A percentile compares a stretch with the other conserved stretches of the same genome.
Conservation (phyloP, 2,113 vertebrate species). For the Scatophagus argus region DNA sequence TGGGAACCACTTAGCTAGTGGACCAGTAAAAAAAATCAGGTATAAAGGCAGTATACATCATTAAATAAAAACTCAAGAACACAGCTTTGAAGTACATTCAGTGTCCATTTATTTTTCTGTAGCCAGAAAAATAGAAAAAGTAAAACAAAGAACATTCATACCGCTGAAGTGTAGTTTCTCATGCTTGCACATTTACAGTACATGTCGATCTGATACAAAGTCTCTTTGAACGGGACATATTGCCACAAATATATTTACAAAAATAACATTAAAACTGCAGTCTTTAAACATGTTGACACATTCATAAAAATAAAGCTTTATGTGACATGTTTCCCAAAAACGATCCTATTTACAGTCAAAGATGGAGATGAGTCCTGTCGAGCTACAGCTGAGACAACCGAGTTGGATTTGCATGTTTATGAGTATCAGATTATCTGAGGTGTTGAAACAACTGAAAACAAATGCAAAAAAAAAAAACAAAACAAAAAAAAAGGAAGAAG, state of each 20-base stretch:
- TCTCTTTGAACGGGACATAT: slow-evolving; percentile 66
- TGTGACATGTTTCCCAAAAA: slow-evolving; percentile 65
- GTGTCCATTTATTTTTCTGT: slow-evolving; percentile 81
- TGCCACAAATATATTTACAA: slow-evolving; percentile 80
- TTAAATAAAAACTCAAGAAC: slow-evolving; percentile 2
- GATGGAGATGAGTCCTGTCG: slow-evolving; percentile 72
- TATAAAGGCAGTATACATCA: not conserved
- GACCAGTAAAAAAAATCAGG: not conserved
- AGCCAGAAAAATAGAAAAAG: slow-evolving; percentile 78
- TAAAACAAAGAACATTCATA: slow-evolving; percentile 80
- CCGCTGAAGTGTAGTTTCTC: slow-evolving; percentile 80
- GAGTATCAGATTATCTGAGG: slow-evolving; percentile 17
- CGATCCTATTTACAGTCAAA: slow-evolving; percentile 74
- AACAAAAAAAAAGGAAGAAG: not conserved
- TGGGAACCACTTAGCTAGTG: not conserved
- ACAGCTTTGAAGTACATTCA: slow-evolving; percentile 70
- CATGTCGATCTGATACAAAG: slow-evolving; percentile 74
- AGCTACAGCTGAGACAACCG: slow-evolving; percentile 50
- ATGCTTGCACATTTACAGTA: slow-evolving; percentile 82
- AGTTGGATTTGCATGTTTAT: slow-evolving; percentile 17
- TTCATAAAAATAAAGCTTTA: slow-evolving; percentile 84
- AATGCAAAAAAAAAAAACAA: not conserved
- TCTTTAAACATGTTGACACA: slow-evolving; percentile 65
- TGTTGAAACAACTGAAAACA: slow-evolving; percentile 23
- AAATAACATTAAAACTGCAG: slow-evolving; percentile 76